Percentiles rank a stretch among this genome's conserved stretches.
These are phyloP conservation scores for Eupeodes corollae DNA, from an alignment of 1,140 invertebrate species.

Conservation along the genomic window DNA sequence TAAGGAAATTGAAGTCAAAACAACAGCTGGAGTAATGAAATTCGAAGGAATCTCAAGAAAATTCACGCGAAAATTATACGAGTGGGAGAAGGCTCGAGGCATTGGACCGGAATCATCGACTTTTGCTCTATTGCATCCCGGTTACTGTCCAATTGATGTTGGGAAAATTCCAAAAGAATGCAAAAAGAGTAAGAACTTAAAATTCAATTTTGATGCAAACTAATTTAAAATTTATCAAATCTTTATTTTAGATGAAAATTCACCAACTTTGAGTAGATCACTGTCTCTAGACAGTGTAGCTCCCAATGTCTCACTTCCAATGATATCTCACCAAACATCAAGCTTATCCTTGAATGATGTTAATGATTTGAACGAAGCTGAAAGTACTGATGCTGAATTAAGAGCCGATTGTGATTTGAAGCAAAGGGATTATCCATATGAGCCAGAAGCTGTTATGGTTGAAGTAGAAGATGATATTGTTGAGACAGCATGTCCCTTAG, in stretches of 20 bases:
- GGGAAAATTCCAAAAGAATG: conserved; percentile 25
- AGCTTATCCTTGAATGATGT: conserved; percentile 60
- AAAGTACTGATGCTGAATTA: conserved; percentile 32
- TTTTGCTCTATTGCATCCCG: conserved; percentile 57
- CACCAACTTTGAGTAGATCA: conserved; percentile 45
- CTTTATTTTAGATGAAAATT: conserved; percentile 20
- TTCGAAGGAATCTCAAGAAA: conserved; percentile 78
- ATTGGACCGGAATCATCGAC: conserved; percentile 71
- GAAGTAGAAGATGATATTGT: conserved; percentile 58
- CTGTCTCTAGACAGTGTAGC: conserved; percentile 59
- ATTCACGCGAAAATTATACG: conserved; percentile 77
- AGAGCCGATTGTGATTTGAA: conserved; percentile 33
- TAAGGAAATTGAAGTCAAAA: conserved; percentile 66
- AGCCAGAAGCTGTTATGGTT: conserved; percentile 51
- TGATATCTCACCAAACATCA: conserved; percentile 49
- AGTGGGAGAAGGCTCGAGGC: conserved; percentile 78
- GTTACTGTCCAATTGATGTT: conserved; percentile 38
- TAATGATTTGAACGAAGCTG: conserved; percentile 43
- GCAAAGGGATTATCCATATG: conserved; percentile 41
- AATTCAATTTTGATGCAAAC: not conserved
- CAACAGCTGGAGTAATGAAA: conserved; percentile 66
- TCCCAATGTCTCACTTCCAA: conserved; percentile 38
- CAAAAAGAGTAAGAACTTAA: conserved; percentile 15
- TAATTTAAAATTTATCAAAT: conserved; percentile 2
- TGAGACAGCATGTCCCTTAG: conserved; percentile 52